Evolutionary conservation across 2,797 vertebrate species (phyloP), one percentile per base, ranked within the genome.

Genomic region (Gambelia wislizenii): DNA sequence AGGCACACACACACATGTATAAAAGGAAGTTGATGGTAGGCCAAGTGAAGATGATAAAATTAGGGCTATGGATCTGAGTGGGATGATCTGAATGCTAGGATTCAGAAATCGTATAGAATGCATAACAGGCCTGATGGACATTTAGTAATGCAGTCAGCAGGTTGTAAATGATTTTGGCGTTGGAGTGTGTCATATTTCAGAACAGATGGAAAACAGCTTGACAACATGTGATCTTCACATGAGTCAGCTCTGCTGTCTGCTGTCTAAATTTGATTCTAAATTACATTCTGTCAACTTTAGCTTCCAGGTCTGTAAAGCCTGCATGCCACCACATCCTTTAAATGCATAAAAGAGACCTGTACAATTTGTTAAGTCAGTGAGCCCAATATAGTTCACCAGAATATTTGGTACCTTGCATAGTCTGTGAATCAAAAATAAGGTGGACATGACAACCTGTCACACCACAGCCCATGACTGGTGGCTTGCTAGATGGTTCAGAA

Each of bases 131-230:
- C 22, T 27, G 7, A 67, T 67, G 22, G 25, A 80, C 36, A 80
- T 49, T 20, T 14, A 49, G 47, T 22, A 6, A 52, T 39, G 13
- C 25, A 67, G 61, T 18, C 49, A 69, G 61, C 7, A 42, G 47
- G 74, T 36, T 86, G 27, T 44, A 64, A 86, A 76, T 39, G 30
- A 47, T 47, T 54, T 67, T 77, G 74, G 75, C 59, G 39, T 2
- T 52, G 44, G 75, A 4, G n/a, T 70, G 3, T 80, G 47, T 52
- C 76, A 87, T 69, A 36, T 42, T 70, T 70, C 22, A 64, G 47
- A 69, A 69, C 49, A 85, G 70, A 85, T 72, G 70, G 49, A 25
- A 85, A 74, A 27, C 47, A 74, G 70, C 64, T 69, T 69, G 82
- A 67, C 61, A 83, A 83, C 64, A 67, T 69, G 64, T 47, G 64